Percentiles rank a stretch among this genome's conserved stretches.
These are phyloP conservation scores for Tamias sibiricus DNA, from an alignment of 2,113 vertebrate species.

Conservation along the genomic window DNA sequence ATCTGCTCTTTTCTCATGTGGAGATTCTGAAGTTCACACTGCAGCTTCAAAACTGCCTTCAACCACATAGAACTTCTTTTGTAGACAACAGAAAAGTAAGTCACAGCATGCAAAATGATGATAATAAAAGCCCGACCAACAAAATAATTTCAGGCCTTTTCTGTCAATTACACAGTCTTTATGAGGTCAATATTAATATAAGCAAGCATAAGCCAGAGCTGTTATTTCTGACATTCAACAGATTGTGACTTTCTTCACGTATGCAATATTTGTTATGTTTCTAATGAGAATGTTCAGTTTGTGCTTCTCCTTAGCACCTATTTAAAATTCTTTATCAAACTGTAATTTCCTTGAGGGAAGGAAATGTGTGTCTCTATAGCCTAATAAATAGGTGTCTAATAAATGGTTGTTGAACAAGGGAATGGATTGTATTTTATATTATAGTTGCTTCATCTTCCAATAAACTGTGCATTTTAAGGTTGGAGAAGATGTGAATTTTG, in stretches of 20 bases:
- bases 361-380: conserved; percentile 52
- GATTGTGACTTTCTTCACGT: conserved; percentile 57
- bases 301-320: conserved; percentile 71
- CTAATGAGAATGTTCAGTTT: conserved; percentile 66
- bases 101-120: not conserved
- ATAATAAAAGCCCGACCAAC: not conserved
- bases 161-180: conserved; percentile 27
- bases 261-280: conserved; percentile 28
- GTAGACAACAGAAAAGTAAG: conserved; percentile 2
- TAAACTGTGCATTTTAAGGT: not conserved
- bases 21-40: not conserved
- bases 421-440: conserved; percentile 52
- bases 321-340: conserved; percentile 74
- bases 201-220: conserved; percentile 3
- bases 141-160: not conserved
- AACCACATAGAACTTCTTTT: conserved; percentile 4
- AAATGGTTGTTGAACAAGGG: conserved; percentile 56
- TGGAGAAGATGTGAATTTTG: not conserved
- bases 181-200: conserved; percentile 13
- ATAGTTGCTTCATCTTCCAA: not conserved
- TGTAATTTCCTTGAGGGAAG: conserved; percentile 68
- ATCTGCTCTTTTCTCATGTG: not conserved
- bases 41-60: not conserved
- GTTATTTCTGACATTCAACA: conserved; percentile 46
- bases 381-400: conserved; percentile 69